These are phyloP conservation scores for Percopsis omiscomaycus DNA, from an alignment of 2,797 vertebrate species.

Conservation along the genomic window DNA sequence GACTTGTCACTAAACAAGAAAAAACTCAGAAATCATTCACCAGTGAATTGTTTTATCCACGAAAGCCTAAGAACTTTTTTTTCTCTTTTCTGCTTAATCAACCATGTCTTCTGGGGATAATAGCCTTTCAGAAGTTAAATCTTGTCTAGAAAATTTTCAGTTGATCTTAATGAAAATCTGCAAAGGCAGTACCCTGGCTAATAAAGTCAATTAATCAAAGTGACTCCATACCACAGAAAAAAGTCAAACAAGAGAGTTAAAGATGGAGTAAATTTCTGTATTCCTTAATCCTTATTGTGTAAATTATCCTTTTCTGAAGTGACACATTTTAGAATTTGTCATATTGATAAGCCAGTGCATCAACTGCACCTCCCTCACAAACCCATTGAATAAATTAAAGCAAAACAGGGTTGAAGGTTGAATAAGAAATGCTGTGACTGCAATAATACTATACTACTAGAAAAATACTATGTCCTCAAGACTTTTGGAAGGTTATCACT, in stretches of 20 bases:
- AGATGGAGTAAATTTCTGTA: not conserved
- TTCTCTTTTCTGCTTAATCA: constrained; percentile 59
- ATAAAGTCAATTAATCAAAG: constrained; percentile 74
- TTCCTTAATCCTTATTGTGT: constrained; percentile 14
- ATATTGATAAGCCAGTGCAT: constrained; percentile 52
- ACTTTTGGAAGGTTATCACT: constrained; percentile 74
- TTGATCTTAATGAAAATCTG: constrained; percentile 81
- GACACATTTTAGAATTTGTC: constrained; percentile 45
- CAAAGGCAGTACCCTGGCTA: constrained; percentile 66
- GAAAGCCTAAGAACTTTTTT: constrained; percentile 8
- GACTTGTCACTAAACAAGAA: constrained; percentile 39
- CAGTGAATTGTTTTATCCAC: constrained; percentile 34
- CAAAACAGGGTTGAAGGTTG: constrained; percentile 68
- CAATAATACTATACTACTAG: constrained; percentile 57
- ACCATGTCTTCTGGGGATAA: constrained; percentile 61
- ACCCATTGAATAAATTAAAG: constrained; percentile 74
- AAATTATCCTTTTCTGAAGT: constrained; percentile 35
- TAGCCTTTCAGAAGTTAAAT: constrained; percentile 62
- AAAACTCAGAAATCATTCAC: constrained; percentile 19
- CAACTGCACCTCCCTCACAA: constrained; percentile 65
- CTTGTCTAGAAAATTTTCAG: constrained; percentile 66
- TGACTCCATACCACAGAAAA: constrained; percentile 50
- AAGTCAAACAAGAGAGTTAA: constrained; percentile 31
- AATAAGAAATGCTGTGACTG: constrained; percentile 66
- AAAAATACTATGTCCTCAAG: constrained; percentile 71